Evolutionary conservation across 2,888 invertebrate genomes (phyloP).

Genomic region (Lasioglossum leucozonium): DNA sequence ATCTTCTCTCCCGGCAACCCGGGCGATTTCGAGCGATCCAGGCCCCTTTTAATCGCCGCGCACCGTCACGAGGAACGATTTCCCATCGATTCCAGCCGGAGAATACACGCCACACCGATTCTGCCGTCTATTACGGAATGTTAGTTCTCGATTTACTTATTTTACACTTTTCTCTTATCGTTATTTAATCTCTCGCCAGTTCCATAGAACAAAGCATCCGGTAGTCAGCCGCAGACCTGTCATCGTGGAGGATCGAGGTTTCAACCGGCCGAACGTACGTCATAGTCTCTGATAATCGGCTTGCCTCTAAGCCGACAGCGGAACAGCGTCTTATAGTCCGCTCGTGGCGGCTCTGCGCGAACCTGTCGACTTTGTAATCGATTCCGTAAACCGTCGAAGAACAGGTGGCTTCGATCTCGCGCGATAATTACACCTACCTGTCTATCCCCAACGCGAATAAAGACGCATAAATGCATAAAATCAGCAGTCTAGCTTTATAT

Average conservation of each 20-base stretch:
- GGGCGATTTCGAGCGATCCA: slow-evolving; percentile 19
- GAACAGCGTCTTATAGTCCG: slow-evolving; percentile 42
- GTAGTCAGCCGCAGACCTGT: neutral
- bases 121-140: neutral
- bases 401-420: slow-evolving; percentile 14
- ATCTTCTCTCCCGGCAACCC: slow-evolving; percentile 21
- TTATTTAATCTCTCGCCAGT: neutral
- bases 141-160: neutral
- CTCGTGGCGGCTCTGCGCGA: slow-evolving; percentile 41
- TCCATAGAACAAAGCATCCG: neutral
- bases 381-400: slow-evolving; percentile 23
- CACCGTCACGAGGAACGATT: slow-evolving; percentile 21
- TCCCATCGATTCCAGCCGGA: neutral
- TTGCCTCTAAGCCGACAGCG: slow-evolving; percentile 51
- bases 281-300: slow-evolving; percentile 38
- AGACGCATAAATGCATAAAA: too few relatives aligned
- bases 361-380: slow-evolving; percentile 51
- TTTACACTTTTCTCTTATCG: neutral
- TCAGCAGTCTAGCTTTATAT: too few relatives aligned
- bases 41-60: slow-evolving; percentile 19
- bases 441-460: neutral
- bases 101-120: neutral
- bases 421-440: neutral
- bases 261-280: slow-evolving; percentile 25
- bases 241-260: neutral